Percentiles rank a stretch among this genome's conserved stretches.
phyloP scores from a whole-genome alignment of 2,888 invertebrate genomes.

The Nowickia ferox region DNA sequence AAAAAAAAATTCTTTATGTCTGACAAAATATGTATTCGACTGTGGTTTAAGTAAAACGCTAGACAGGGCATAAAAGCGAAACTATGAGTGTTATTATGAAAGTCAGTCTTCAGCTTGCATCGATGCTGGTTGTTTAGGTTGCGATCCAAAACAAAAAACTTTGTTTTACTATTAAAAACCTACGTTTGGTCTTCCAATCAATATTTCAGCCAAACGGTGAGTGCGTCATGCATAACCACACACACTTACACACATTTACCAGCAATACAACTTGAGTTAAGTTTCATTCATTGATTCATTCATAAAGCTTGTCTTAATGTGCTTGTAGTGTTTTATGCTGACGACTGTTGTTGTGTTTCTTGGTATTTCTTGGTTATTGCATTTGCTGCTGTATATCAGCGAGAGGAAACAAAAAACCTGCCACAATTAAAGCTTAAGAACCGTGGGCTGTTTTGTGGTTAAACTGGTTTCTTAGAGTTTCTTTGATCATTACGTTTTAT shows the following conservation, averaged over 20 bases:
- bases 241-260: not conserved
- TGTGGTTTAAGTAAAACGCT: not conserved
- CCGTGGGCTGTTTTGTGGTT: conserved; percentile 67
- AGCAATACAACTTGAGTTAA: not conserved
- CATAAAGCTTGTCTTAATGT: conserved; percentile 62
- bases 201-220: conserved; percentile 49
- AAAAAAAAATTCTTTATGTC: not conserved
- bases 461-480: conserved; percentile 66
- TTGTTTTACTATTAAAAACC: conserved; percentile 46
- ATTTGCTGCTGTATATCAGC: conserved; percentile 16
- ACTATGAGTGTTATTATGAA: not conserved
- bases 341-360: not conserved
- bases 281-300: conserved; percentile 69
- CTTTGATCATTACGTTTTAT: conserved; percentile 22
- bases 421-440: conserved; percentile 57
- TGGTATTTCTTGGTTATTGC: not conserved
- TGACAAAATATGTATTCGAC: not conserved
- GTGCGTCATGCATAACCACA: not conserved
- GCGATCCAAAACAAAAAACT: not conserved
- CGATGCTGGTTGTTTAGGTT: conserved; percentile 16
- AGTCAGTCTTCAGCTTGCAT: conserved; percentile 15
- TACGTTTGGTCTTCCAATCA: conserved; percentile 63
- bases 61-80: conserved; percentile 24
- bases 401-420: conserved; percentile 53
- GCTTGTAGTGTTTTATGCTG: conserved; percentile 37